Percentiles rank a stretch among this genome's conserved stretches.
phyloP scores from a whole-genome alignment of 2,797 vertebrate species.

The Rallus crepitans region DNA sequence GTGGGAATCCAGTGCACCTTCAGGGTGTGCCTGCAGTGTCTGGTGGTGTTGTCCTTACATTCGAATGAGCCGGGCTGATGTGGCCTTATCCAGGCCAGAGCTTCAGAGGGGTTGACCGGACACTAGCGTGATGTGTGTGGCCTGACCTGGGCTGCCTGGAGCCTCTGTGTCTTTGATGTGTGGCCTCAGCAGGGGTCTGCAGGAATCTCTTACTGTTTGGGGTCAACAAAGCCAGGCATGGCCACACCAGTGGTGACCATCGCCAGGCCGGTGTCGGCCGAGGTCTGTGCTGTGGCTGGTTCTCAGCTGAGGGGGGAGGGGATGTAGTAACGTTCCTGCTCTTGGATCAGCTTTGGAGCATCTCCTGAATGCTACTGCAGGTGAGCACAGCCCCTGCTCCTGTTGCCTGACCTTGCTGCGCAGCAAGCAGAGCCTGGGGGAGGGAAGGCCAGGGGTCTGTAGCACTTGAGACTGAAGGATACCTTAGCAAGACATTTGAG shows the following conservation, averaged over 20 bases:
- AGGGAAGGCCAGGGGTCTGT: neutral
- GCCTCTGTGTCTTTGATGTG: neutral
- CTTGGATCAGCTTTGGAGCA: neutral
- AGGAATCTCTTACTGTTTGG: neutral
- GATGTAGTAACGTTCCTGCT: neutral
- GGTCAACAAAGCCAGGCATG: neutral
- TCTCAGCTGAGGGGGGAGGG: neutral
- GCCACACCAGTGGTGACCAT: neutral
- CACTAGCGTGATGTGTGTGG: neutral
- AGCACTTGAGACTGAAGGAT: neutral
- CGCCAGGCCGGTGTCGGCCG: neutral
- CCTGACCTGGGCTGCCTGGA: neutral
- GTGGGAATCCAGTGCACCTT: neutral
- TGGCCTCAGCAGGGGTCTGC: neutral
- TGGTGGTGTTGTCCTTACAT: accelerated
- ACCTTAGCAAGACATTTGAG: neutral
- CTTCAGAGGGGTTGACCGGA: neutral
- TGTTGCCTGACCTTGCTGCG: neutral
- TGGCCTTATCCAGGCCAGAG: neutral
- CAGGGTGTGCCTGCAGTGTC: accelerated
- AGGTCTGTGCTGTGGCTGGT: neutral
- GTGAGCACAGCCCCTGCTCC: neutral
- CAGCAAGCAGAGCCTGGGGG: neutral
- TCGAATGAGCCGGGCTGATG: accelerated
- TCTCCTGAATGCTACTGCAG: neutral